Base-by-base conservation (phyloP, 2,113 vertebrate species). In the Lutjanus erythropterus region DNA sequence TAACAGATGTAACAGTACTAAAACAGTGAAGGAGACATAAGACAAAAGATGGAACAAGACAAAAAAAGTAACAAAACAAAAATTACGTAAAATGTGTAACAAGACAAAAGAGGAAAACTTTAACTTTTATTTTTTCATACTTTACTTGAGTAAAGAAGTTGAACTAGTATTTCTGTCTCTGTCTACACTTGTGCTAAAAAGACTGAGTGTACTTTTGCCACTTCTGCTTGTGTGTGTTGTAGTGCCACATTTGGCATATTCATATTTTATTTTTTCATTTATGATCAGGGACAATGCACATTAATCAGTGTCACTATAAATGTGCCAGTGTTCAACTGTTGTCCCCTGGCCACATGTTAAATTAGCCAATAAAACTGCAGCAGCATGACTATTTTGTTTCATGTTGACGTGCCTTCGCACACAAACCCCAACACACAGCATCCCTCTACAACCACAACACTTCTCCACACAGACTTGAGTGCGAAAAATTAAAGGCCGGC, bases 361-460 rank as follows among this genome's bases (percentile, higher is more conserved):
- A 81, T 62, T 41, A 70, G 49, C 19, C 31, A 25, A 23, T 49
- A 56, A 75, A 75, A 47, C 47, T 31, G 18, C 60, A 15, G 27
- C 29, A 16, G 14, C 55, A 15, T 55, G 37, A 4, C 29, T 42
- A 5, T 11, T 64, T 41, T 56, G 15, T 29, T 37, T 9, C 37
- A 31, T 23, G 47, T 47, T 23, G 1, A 19, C 21, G 37, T 62
- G 27, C 14, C 23, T 29, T 42, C 29, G 5, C 1, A 18, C 9
- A 39, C 27, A 16, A 6, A 50, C 25, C 21, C 52, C 39, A 65
- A 49, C 18, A 46, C 59, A 44, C 65, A 60, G 11, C 3, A 25
- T 71, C 14, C 41, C 62, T 52, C 52, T 47, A 42, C 12, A 69
- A 15, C 37, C 37, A 50, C 21, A 35, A 10, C 46, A 33, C 29